Base-by-base conservation (phyloP, 2,797 vertebrate species). In the Girardinus metallicus region DNA sequence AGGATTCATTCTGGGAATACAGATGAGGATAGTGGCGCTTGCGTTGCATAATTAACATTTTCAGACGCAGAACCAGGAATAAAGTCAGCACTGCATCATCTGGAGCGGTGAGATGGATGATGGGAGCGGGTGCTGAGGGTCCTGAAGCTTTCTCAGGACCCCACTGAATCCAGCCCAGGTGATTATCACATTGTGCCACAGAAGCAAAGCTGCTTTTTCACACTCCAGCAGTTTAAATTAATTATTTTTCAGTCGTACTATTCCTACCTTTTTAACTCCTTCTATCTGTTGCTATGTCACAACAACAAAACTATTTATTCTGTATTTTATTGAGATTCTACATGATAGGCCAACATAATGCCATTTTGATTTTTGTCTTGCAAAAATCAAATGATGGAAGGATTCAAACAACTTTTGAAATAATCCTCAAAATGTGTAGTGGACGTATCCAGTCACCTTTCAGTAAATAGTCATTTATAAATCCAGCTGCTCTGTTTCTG, bases 41-140 rank as follows among this genome's bases (percentile, higher is more conserved):
- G 75, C 53, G 74, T 81, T 81, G 81, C 84, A 93, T 91, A 92
- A 93, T 92, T 91, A 89, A 89, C 86, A 78, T 88, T 88, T 83
- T n/a, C 80, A 15, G 73, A 90, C 84, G 85, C 85, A 80, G 91
- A 84, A 80, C 87, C 76, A 23, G 47, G 0, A 83, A 86, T 88
- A 91, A 93, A 90, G 85, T 91, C 84, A 82, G 55, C 81, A 29
- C 88, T 91, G 44, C 89, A 91, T 93, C 90, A 92, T 92, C 84
- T 68, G 66, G 79, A 80, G 71, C 74, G 53, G 80, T 16, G 79
- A 89, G 91, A 93, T 90, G 84, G 90, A 91, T 92, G 91, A 91
- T 77, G 34, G 73, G 66, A 71, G 62, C 1, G 1, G 74, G 60
- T 60, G 62, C 36, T 0, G 72, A 72, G 66, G 70, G 83, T n/a